These are phyloP conservation scores for Drosophila paramelanica DNA, from an alignment of 2,888 invertebrate species.

Conservation along the genomic window DNA sequence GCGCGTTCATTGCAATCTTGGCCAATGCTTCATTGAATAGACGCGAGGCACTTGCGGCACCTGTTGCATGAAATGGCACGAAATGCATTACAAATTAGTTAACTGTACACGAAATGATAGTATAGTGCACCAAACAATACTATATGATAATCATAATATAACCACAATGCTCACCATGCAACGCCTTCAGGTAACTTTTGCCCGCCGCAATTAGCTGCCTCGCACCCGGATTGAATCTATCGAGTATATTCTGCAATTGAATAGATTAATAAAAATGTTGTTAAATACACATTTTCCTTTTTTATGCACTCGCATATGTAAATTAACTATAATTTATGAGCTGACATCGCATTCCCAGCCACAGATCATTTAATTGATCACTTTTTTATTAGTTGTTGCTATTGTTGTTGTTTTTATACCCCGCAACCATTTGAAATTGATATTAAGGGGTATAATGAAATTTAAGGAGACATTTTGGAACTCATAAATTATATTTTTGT, in stretches of 20 bases:
- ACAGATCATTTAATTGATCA: conserved; percentile 27
- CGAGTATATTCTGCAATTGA: conserved; percentile 95
- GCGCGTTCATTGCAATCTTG: conserved; percentile 94
- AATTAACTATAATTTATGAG: conserved; percentile 59
- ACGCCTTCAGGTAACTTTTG: conserved; percentile 96
- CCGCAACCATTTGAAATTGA: neutral
- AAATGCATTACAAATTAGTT: conserved; percentile 68
- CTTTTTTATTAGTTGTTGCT: conserved; percentile 5
- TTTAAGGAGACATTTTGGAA: too few species aligned
- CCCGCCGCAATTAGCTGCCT: conserved; percentile 97
- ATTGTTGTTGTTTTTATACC: neutral
- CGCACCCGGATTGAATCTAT: conserved; percentile 97
- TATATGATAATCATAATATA: conserved; percentile 25
- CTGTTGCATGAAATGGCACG: conserved; percentile 85
- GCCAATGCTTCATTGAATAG: conserved; percentile 95
- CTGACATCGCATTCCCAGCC: conserved; percentile 38
- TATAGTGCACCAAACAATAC: conserved; percentile 1
- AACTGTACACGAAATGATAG: conserved; percentile 40
- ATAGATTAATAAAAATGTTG: conserved; percentile 40
- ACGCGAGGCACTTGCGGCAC: conserved; percentile 94
- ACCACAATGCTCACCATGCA: conserved; percentile 91
- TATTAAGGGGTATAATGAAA: neutral
- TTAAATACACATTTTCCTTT: conserved; percentile 13
- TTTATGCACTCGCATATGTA: conserved; percentile 35
- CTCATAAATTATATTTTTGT: too few species aligned